Evolutionary conservation across 2,888 invertebrate genomes (phyloP).

Genomic region (Rugalucina vietnamica): DNA sequence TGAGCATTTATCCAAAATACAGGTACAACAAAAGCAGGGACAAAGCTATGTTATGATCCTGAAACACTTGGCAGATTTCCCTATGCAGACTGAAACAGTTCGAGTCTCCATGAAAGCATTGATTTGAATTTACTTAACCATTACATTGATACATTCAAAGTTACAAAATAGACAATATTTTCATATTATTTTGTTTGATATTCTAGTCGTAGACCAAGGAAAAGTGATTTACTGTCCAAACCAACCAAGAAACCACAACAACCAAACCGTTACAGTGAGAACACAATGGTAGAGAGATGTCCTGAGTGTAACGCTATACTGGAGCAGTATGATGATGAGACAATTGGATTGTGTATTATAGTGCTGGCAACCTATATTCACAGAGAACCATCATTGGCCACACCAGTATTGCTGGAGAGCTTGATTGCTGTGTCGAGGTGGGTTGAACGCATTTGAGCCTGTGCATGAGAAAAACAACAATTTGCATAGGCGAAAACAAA

Average conservation of each 20-base stretch:
- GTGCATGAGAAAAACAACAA: no score
- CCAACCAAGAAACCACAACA: slow-evolving; percentile 67
- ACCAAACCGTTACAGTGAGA: slow-evolving; percentile 73
- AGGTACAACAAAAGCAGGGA: no score
- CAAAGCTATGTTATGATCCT: no score
- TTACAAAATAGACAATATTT: no score
- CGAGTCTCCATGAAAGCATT: no score
- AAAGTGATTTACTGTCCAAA: slow-evolving; percentile 76
- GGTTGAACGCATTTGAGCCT: no score
- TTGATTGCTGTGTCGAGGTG: slow-evolving; percentile 94
- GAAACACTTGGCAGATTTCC: no score
- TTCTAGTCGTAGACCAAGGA: slow-evolving; percentile 73
- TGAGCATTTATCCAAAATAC: no score
- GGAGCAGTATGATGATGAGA: slow-evolving; percentile 96
- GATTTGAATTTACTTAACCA: no score
- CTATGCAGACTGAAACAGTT: no score
- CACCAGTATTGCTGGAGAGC: slow-evolving; percentile 95
- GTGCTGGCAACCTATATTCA: slow-evolving; percentile 98
- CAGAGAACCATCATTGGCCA: slow-evolving; percentile 96
- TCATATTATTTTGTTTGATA: not conserved
- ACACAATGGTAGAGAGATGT: slow-evolving; percentile 86
- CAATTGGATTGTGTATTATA: slow-evolving; percentile 96
- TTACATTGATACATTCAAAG: no score
- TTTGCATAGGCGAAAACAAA: no score
- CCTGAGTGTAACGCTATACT: slow-evolving; percentile 92